Base-by-base conservation (phyloP, 2,113 vertebrate species). In the Oreochromis aureus region DNA sequence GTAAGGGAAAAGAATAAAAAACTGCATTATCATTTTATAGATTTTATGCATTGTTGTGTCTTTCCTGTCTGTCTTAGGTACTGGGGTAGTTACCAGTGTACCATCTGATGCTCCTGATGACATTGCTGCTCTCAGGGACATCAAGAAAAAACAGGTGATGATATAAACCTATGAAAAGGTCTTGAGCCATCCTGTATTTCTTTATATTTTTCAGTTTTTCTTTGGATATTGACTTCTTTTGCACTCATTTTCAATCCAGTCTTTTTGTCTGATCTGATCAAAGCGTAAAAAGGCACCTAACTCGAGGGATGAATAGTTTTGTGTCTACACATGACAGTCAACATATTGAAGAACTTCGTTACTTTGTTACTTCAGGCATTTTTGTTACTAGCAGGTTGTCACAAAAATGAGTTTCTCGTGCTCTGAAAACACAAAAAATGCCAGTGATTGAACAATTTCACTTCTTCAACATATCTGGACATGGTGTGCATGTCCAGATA, bases 91-190 rank as follows among this genome's bases (percentile, higher is more conserved):
- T 56, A 98, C 98, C 56, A 98, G 99, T n/a, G 99, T 99, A 81
- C 99, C 99, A 4, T 99, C 98, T 4, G 99, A 99, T 89, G 95
- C 99, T 46, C 98, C 99, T 0, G 99, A 99, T 96, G 99, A 99
- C 89, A 95, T 98, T 56, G 97, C 98, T 86, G 98, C 99, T 69
- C 95, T 99, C 81, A 97, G 97, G 92, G 98, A 99, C 91, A 83
- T 99, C 91, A 99, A 99, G 93, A 99, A 99, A 93, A 99, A 99
- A 87, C 98, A 97, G 96, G 99, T 98, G 84, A 94, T 10, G 10
- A 41, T 10, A 73, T 58, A 71, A 13, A 82, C 30, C 27, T 32
- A 19, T 1, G 5, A 44, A 39, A 69, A 69, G 39, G 3, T 46
- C 39, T 30, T 27, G 41, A 73, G 41, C 22, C 69, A 18, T 73